Evolutionary conservation across 2,888 invertebrate species (phyloP), one percentile per base, ranked within the genome.

Genomic region (Cataglyphis altisquamis): DNA sequence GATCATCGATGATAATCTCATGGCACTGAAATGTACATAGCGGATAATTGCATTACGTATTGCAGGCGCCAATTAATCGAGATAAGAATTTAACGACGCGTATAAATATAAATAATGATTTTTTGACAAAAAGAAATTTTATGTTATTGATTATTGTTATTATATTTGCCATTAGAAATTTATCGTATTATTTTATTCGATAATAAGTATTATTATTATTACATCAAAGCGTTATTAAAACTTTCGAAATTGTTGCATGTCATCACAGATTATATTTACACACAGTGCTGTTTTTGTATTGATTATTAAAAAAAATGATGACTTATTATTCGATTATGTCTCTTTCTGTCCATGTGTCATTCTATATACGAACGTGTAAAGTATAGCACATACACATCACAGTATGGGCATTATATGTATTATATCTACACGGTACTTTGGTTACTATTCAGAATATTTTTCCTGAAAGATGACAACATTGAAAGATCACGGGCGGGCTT

Each of bases 1-100:
- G 60, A 48, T 70, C 45, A 70, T 80, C 78, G 70, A 70, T 68
- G 78, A 10, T 45, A 68, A 78, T 78, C 78, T 68, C 57, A n/a
- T 18, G 21, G 12, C 70, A 10, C 18, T 36, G 70, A 80, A 70
- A 48, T 48, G n/a, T 52, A 52, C 18, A 48, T 70, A 55, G 36
- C 60, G 57, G 41, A 55, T 29, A 8, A 41, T 52, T 18, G 36
- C 68, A 29, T 15, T 57, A n/a, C 15, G 21, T 25, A 21, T 41
- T 1, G 45, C 36, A 9, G 12, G 12, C 36, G 25, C n/a, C 39
- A 18, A 68, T 52, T 32, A 32, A 18, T 21, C 12, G 36, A 67
- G 21, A 57, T 70, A 60, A 52, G 52, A 52, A 60, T 60, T 45
- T 60, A 57, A n/a, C 25, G n/a, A 18, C 9, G 29, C 2, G 52